Conservation (phyloP, 2,797 vertebrate species). For the Enteromius radiatus region DNA sequence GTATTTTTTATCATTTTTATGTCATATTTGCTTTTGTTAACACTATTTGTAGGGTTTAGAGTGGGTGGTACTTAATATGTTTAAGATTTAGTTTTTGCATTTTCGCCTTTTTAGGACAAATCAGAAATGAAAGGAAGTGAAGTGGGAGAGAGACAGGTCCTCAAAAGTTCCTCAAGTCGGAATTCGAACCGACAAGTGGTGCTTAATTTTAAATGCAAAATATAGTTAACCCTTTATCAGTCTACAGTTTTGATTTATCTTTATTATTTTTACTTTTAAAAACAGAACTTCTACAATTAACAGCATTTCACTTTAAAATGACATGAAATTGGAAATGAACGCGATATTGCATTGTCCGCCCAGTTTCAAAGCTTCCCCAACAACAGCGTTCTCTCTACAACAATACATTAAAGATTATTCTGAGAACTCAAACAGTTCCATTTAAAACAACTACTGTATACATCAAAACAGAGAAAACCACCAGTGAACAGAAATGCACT, state of each 20-base stretch:
- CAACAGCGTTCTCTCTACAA: neutral
- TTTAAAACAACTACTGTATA: neutral
- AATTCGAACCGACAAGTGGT: neutral
- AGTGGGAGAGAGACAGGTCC: too few species aligned
- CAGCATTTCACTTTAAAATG: too few species aligned
- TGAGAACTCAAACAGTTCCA: neutral
- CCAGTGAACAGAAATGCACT: neutral
- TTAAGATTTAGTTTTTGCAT: too few species aligned
- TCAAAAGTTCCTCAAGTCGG: too few species aligned
- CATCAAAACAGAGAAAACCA: neutral
- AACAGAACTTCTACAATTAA: too few species aligned
- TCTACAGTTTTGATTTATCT: too few species aligned
- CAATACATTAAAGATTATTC: neutral
- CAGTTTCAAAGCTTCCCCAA: neutral
- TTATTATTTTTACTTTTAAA: too few species aligned
- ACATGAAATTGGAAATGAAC: too few species aligned
- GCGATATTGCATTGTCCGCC: too few species aligned
- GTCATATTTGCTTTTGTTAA: neutral
- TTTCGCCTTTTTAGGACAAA: neutral
- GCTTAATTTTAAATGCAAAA: neutral
- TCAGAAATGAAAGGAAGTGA: too few species aligned
- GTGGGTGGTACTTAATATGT: neutral
- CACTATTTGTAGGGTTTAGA: neutral
- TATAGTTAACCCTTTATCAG: too few species aligned
- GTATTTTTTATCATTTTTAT: neutral